phyloP scores from a whole-genome alignment of 1,140 invertebrate species.

The Trachymyrmex cornetzi region DNA sequence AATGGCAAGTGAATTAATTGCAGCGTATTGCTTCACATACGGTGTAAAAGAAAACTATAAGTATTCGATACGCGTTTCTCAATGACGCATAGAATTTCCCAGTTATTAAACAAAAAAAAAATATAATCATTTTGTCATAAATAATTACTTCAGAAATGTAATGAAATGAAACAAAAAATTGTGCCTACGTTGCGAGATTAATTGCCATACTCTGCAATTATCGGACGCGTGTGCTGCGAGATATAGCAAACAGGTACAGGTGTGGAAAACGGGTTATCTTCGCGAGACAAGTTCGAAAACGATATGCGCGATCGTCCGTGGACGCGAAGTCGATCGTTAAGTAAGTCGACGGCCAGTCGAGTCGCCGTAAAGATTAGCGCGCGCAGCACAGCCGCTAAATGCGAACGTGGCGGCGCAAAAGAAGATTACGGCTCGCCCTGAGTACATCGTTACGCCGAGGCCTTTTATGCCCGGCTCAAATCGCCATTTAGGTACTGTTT shows the following conservation, averaged over 20 bases:
- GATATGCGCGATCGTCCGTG: conserved; percentile 6
- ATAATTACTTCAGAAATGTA: conserved; percentile 12
- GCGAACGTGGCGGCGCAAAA: conserved; percentile 16
- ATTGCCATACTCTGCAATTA: conserved; percentile 9
- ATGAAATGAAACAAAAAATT: background rate
- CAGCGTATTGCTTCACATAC: background rate
- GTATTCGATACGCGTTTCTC: background rate
- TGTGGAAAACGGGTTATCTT: conserved; percentile 31
- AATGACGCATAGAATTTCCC: background rate
- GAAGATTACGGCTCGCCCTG: conserved; percentile 66
- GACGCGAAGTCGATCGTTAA: conserved; percentile 28
- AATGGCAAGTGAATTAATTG: background rate
- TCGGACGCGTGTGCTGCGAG: background rate
- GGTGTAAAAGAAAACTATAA: background rate
- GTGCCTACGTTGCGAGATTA: background rate
- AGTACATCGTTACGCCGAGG: conserved; percentile 53
- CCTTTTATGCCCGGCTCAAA: conserved; percentile 63
- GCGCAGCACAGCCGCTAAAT: background rate
- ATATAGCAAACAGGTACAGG: conserved; percentile 7
- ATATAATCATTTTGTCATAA: background rate
- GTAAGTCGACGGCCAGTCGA: conserved; percentile 47
- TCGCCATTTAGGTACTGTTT: conserved; percentile 69
- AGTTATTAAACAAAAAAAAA: background rate
- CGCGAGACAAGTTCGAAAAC: conserved; percentile 13
- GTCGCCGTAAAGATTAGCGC: conserved; percentile 57